Conservation (phyloP, 2,888 invertebrate genomes). For the Volucella inanis region DNA sequence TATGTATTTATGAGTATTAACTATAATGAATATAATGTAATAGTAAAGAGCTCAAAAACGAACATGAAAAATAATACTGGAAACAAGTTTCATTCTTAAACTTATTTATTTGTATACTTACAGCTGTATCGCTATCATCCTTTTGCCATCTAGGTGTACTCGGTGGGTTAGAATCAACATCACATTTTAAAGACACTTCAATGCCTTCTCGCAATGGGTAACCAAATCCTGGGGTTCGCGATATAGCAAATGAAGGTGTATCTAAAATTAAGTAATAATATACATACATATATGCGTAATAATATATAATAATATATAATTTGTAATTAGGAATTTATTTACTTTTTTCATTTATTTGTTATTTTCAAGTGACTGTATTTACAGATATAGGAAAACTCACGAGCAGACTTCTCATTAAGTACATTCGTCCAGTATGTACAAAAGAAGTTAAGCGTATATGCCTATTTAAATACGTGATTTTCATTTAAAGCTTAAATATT, state of each 20-base stretch:
- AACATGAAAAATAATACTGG: background rate
- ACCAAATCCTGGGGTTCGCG: constrained; percentile 96
- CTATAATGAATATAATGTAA: too few relatives aligned
- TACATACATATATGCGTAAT: background rate
- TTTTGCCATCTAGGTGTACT: constrained; percentile 93
- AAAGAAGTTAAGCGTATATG: too few relatives aligned
- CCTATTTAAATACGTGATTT: too few relatives aligned
- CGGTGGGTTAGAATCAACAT: constrained; percentile 96
- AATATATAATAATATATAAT: too few relatives aligned
- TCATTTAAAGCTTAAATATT: too few relatives aligned
- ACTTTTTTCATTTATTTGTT: too few relatives aligned
- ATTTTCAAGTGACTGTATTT: too few relatives aligned
- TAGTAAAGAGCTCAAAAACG: background rate
- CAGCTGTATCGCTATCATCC: constrained; percentile 85
- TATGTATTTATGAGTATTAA: too few relatives aligned
- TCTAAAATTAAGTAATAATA: constrained; percentile 85
- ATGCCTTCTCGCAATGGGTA: constrained; percentile 94
- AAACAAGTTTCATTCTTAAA: too few relatives aligned
- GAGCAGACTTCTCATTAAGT: background rate
- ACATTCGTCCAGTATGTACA: too few relatives aligned
- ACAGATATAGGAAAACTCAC: too few relatives aligned
- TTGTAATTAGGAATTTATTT: too few relatives aligned
- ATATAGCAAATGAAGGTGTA: constrained; percentile 95
- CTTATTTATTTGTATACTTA: constrained; percentile 79
- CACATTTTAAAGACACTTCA: constrained; percentile 94